Percentiles rank a stretch among this genome's conserved stretches.
phyloP scores from a whole-genome alignment of 2,888 invertebrate genomes.

The Isoperla grammatica region DNA sequence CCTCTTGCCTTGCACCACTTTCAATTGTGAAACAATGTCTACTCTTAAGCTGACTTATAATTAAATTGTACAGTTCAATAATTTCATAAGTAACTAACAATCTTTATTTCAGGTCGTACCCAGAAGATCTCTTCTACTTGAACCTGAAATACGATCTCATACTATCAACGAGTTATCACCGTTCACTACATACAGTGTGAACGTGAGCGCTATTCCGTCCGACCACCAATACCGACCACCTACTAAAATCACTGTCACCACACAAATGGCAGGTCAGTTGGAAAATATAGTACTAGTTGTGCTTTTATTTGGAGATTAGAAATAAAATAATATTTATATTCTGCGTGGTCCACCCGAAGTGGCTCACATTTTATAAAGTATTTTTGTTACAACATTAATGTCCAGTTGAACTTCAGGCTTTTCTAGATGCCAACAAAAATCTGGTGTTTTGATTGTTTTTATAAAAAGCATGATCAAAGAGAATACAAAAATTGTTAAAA shows the following conservation, averaged over 20 bases:
- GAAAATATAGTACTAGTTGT: neutral
- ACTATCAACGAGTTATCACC: constrained; percentile 86
- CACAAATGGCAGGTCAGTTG: constrained; percentile 74
- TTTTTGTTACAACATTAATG: too few relatives aligned
- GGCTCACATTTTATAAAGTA: too few relatives aligned
- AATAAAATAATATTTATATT: neutral
- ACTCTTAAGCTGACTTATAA: too few relatives aligned
- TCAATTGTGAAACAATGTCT: too few relatives aligned
- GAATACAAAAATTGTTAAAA: too few relatives aligned
- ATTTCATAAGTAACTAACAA: too few relatives aligned
- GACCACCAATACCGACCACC: constrained; percentile 81
- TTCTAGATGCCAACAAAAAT: too few relatives aligned
- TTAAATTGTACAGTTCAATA: too few relatives aligned
- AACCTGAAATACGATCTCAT: constrained; percentile 62
- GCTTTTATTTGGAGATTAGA: neutral
- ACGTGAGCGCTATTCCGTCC: constrained; percentile 83
- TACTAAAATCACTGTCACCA: constrained; percentile 88
- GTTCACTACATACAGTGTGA: constrained; percentile 91
- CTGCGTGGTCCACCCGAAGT: neutral
- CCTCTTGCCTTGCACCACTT: too few relatives aligned
- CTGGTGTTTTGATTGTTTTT: too few relatives aligned
- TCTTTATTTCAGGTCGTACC: constrained; percentile 58
- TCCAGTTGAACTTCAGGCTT: too few relatives aligned
- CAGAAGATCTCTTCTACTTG: constrained; percentile 64
- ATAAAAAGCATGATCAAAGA: too few relatives aligned